Evolutionary conservation across 2,888 invertebrate species (phyloP).

Genomic region (Patella pellucida): DNA sequence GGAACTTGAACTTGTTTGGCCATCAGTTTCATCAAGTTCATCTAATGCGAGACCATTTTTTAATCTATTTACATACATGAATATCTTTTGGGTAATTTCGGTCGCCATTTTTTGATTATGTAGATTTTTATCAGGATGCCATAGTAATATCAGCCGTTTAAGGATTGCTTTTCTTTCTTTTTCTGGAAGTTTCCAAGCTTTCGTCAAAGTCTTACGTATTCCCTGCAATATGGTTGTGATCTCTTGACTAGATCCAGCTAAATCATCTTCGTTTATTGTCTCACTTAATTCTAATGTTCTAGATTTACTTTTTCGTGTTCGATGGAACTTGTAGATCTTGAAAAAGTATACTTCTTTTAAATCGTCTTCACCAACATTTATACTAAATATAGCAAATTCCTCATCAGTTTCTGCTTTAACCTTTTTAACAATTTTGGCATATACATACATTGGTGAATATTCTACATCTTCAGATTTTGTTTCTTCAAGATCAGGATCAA

Average conservation of each 20-base stretch:
- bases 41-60: background rate
- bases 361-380: conserved; percentile 25
- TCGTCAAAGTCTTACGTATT: conserved; percentile 6
- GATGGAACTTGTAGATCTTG: conserved; percentile 34
- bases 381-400: conserved; percentile 15
- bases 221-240: conserved; percentile 6
- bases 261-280: too few species aligned
- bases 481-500: conserved; percentile 31
- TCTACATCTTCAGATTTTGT: background rate
- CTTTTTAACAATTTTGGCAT: conserved; percentile 27
- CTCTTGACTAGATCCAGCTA: too few species aligned
- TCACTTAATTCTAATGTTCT: background rate
- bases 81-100: conserved; percentile 11
- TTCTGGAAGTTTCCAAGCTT: conserved; percentile 15
- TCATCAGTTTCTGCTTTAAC: background rate
- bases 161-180: background rate
- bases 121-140: conserved; percentile 23
- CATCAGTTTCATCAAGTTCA: conserved; percentile 12
- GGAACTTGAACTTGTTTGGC: background rate
- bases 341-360: conserved; percentile 16
- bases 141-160: conserved; percentile 12
- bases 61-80: conserved; percentile 1
- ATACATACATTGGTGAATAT: conserved; percentile 22
- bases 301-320: conserved; percentile 12
- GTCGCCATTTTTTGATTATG: conserved; percentile 8